These are phyloP conservation scores for Planococcus citri DNA, from an alignment of 1,140 invertebrate genomes.

Conservation along the genomic window DNA sequence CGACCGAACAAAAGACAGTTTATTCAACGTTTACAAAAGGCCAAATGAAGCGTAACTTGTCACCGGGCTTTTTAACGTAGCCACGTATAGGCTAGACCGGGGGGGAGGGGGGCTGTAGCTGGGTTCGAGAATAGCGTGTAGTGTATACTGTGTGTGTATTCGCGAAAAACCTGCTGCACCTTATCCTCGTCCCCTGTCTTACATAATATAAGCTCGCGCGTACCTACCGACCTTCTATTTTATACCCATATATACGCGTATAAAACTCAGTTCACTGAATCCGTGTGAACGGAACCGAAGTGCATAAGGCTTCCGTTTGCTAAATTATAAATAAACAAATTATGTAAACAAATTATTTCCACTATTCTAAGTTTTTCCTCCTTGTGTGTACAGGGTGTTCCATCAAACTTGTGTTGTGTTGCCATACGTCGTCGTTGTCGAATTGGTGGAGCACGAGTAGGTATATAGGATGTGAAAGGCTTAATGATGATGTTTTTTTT, in stretches of 20 bases:
- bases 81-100: too few relatives aligned
- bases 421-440: too few relatives aligned
- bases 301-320: conserved; percentile 9
- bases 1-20: conserved; percentile 11
- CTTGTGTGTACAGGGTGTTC: neutral
- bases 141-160: neutral
- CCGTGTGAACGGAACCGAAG: conserved; percentile 13
- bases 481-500: too few relatives aligned
- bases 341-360: conserved; percentile 20
- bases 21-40: conserved; percentile 18
- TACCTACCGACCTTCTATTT: neutral
- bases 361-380: conserved; percentile 19
- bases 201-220: too few relatives aligned
- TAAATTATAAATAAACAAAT: conserved; percentile 19
- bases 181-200: too few relatives aligned
- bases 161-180: too few relatives aligned
- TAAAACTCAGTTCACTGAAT: conserved; percentile 5
- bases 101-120: too few relatives aligned
- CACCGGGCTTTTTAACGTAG: conserved; percentile 14
- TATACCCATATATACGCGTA: neutral
- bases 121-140: neutral
- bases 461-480: too few relatives aligned
- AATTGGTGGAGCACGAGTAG: too few relatives aligned
- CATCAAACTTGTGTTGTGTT: too few relatives aligned
- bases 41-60: conserved; percentile 19